These are phyloP conservation scores for Irena cyanogastra DNA, from an alignment of 2,113 vertebrate genomes.

Conservation along the genomic window DNA sequence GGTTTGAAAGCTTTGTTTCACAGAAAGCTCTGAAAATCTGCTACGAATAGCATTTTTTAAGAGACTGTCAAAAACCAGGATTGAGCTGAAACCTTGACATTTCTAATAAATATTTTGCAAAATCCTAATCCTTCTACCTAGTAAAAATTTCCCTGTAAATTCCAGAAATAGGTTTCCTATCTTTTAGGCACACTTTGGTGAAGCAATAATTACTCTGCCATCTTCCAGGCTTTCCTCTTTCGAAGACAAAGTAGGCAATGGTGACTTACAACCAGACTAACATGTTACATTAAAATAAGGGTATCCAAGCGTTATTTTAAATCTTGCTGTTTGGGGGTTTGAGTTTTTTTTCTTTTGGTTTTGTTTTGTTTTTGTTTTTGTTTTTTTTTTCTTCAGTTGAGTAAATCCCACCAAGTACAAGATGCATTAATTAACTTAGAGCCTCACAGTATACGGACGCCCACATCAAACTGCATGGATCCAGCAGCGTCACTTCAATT, in stretches of 20 bases:
- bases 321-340: neutral
- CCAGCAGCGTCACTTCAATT: neutral
- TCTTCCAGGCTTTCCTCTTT: neutral
- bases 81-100: neutral
- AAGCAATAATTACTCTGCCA: neutral
- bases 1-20: neutral
- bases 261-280: neutral
- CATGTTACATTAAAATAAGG: neutral
- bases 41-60: neutral
- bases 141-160: neutral
- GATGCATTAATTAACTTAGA: neutral
- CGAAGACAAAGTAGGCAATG: neutral
- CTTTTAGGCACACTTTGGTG: neutral
- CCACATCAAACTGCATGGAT: neutral
- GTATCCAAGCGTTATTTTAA: neutral
- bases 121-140: neutral
- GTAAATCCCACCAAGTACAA: neutral
- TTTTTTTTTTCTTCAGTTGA: accelerated
- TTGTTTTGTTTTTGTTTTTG: no score
- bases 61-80: neutral
- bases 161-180: neutral
- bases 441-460: neutral
- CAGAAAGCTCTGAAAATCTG: neutral
- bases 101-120: neutral
- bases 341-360: neutral